Base-by-base conservation (phyloP, 2,797 vertebrate genomes). In the Lates japonicus region DNA sequence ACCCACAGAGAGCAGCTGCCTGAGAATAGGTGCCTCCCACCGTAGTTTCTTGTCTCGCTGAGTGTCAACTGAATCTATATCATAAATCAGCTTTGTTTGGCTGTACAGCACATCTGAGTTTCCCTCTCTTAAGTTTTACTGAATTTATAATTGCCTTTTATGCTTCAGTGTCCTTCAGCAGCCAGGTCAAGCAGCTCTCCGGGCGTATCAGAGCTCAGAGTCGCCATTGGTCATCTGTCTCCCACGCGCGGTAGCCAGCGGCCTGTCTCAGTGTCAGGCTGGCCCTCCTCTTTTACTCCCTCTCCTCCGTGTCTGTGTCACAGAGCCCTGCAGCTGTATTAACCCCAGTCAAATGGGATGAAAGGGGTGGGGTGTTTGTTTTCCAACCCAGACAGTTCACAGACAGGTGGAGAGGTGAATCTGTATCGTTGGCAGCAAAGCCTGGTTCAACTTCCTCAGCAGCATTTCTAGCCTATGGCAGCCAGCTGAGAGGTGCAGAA, bases 321-420 rank as follows among this genome's bases (percentile, higher is more conserved):
- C 25, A 58, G 51, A 76, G 76, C 61, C 62, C 67, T 19, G 29
- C 93, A 94, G 93, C 94, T 94, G 93, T 93, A 90, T 94, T 95
- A 94, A 89, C 78, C 58, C 67, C 58, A 5, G 55, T 57, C n/a
- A 54, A 80, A 65, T 41, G 75, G 78, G 78, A 84, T 84, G 70
- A 89, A n/a, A 90, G 79, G 71, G 52, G 76, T 55, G 33, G 65
- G 17, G 63, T 89, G 82, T 92, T 93, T 94, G 91, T 91, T 90
- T 93, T 88, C 29, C 67, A 84, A 44, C n/a, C 69, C 57, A 65
- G 87, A 83, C 87, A 75, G 66, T 88, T 92, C 81, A 86, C 88
- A 91, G 67, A 66, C 46, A 62, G 64, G 86, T 86, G 87, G 87
- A 78, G 90, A 92, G 81, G 70, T 88, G 83, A 80, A 81, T 90